Evolutionary conservation across 2,888 invertebrate species (phyloP), one percentile per base, ranked within the genome.

Genomic region (Cephus pulcher): DNA sequence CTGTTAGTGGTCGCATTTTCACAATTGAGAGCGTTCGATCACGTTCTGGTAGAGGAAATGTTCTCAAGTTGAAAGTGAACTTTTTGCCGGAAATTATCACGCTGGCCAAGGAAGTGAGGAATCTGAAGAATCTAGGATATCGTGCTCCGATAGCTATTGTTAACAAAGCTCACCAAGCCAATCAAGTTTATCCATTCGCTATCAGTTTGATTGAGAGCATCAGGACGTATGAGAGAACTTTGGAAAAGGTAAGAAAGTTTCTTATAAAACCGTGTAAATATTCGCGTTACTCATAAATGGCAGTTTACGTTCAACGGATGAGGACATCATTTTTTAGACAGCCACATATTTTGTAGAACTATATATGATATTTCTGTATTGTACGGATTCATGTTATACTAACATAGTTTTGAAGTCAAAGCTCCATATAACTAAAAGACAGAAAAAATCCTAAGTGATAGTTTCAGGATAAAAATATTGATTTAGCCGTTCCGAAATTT

Each of bases 81-180:
- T 99, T 99, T 91, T 93, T 98, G 79, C 98, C 99, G 0, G 99
- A 99, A 92, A 98, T 99, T 88, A 99, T 99, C 82, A 98, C 98
- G 0, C 93, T 99, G 69, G 98, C 98, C 70, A 99, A 99, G 92
- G 99, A 99, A 95, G 99, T 98, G 40, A 95, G 99, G 75, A 98
- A 99, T 92, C 94, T 99, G 89, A 98, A 98, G 90, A 98, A 97
- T 92, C 94, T 99, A 77, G 98, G 98, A 82, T 99, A 98, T 93
- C 95, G 99, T 84, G 98, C 99, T 68, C 99, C 99, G 1, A 92
- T 99, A 87, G 97, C 98, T 0, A 99, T 99, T 84, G 98, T 99
- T 40, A 99, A 99, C 93, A 99, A 99, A 92, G 99, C 99, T 6
- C 99, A 99, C 92, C 98, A 98, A 91, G 99, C 99, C 0, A 99